Evolutionary conservation across 2,888 invertebrate genomes (phyloP).

Genomic region (Xanthorhoe spadicearia): DNA sequence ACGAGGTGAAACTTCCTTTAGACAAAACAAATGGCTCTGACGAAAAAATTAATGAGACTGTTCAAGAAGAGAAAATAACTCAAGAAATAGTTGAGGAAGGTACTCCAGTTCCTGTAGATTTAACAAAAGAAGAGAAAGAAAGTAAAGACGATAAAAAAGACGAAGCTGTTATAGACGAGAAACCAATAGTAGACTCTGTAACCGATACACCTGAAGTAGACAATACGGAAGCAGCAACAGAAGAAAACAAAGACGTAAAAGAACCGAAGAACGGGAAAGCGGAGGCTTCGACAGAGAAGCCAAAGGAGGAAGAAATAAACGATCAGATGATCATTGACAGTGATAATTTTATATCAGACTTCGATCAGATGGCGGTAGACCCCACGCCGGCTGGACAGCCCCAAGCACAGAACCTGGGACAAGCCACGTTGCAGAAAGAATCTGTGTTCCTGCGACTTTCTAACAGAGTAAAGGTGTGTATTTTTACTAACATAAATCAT

Average conservation of each 20-base stretch:
- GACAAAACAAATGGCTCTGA: constrained; percentile 67
- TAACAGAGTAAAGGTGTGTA: constrained; percentile 95
- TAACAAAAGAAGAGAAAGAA: constrained; percentile 64
- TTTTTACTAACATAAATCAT: background rate
- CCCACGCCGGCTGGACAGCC: constrained; percentile 71
- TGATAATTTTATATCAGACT: constrained; percentile 82
- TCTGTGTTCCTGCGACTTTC: constrained; percentile 98
- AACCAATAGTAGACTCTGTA: constrained; percentile 49
- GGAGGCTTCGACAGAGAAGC: constrained; percentile 61
- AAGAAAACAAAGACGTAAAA: constrained; percentile 61
- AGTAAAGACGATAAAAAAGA: constrained; percentile 60
- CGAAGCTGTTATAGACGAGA: constrained; percentile 61
- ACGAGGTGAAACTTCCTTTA: constrained; percentile 67
- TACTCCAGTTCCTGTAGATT: constrained; percentile 57
- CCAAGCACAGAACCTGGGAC: constrained; percentile 67
- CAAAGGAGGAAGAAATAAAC: constrained; percentile 70
- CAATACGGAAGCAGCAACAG: constrained; percentile 56
- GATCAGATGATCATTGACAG: constrained; percentile 74
- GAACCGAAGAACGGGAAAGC: constrained; percentile 65
- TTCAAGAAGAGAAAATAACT: constrained; percentile 62
- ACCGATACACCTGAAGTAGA: constrained; percentile 52
- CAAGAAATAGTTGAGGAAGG: constrained; percentile 58
- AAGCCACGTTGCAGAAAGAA: constrained; percentile 89
- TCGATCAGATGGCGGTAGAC: constrained; percentile 80
- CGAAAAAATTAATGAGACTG: constrained; percentile 66